Evolutionary conservation across 2,113 vertebrate genomes (phyloP).

Genomic region (Oceanodroma tethys): DNA sequence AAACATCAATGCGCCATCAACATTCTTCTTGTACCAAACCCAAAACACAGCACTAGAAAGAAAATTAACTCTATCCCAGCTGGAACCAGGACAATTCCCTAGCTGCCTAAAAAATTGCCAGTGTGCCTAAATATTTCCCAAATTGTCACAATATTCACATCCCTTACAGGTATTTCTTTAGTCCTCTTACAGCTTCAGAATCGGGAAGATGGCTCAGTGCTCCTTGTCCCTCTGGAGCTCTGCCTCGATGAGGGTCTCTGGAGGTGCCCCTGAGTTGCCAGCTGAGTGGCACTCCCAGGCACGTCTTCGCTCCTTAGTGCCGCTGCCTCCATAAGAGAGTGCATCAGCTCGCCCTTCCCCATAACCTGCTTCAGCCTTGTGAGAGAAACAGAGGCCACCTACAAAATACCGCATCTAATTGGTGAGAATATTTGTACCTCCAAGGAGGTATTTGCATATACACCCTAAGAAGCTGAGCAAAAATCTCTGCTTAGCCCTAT

Average conservation of each 20-base stretch:
- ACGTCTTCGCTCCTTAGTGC: not conserved
- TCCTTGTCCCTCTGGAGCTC: not conserved
- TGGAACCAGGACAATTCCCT: not conserved
- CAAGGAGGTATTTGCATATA: not conserved
- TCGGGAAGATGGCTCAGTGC: not conserved
- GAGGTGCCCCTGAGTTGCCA: not conserved
- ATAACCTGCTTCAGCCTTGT: not conserved
- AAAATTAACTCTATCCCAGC: too few species aligned
- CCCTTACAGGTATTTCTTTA: not conserved
- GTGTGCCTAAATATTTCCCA: not conserved
- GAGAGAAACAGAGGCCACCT: not conserved
- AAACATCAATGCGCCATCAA: too few species aligned
- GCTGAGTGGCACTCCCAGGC: not conserved
- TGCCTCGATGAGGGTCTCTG: accelerated
- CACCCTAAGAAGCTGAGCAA: not conserved
- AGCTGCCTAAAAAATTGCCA: not conserved
- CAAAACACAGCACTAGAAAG: too few species aligned
- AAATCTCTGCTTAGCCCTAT: not conserved
- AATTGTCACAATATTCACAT: not conserved
- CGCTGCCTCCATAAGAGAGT: not conserved
- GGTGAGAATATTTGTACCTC: not conserved
- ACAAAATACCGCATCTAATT: accelerated
- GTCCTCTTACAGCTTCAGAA: not conserved
- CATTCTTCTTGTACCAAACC: too few species aligned
- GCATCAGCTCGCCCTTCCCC: not conserved